Evolutionary conservation across 1,140 invertebrate species (phyloP).

Genomic region (Drosophila arizonae): DNA sequence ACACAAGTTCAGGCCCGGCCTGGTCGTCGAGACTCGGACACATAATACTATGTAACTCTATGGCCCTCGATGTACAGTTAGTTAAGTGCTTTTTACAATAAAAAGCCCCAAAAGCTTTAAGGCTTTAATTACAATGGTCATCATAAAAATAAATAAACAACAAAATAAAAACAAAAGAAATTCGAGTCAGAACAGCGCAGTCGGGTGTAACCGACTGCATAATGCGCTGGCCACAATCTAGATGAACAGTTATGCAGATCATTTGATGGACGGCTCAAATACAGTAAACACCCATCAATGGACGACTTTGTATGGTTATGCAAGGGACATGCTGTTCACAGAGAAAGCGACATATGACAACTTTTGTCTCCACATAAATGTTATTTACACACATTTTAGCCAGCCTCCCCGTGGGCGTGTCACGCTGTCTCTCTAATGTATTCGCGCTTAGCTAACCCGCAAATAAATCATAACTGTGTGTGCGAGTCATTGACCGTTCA

Average conservation of each 20-base stretch:
- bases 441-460: not conserved
- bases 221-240: slow-evolving; percentile 1
- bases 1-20: not conserved
- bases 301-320: too few species aligned
- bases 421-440: not conserved
- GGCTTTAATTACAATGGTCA: slow-evolving; percentile 52
- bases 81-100: slow-evolving; percentile 43
- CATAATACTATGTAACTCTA: slow-evolving; percentile 23
- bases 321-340: too few species aligned
- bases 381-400: not conserved
- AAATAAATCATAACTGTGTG: slow-evolving; percentile 24
- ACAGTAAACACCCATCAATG: too few species aligned
- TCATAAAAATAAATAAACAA: slow-evolving; percentile 25
- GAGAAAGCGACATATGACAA: not conserved
- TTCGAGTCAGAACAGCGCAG: not conserved
- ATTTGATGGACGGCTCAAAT: too few species aligned
- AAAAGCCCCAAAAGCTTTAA: slow-evolving; percentile 39
- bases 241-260: too few species aligned
- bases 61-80: slow-evolving; percentile 30
- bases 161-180: slow-evolving; percentile 12
- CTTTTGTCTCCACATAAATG: not conserved
- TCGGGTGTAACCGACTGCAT: not conserved
- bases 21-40: too few species aligned
- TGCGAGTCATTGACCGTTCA: slow-evolving; percentile 53
- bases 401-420: not conserved